Conservation (phyloP, 2,888 invertebrate species). For the Sphinx pinastri region DNA sequence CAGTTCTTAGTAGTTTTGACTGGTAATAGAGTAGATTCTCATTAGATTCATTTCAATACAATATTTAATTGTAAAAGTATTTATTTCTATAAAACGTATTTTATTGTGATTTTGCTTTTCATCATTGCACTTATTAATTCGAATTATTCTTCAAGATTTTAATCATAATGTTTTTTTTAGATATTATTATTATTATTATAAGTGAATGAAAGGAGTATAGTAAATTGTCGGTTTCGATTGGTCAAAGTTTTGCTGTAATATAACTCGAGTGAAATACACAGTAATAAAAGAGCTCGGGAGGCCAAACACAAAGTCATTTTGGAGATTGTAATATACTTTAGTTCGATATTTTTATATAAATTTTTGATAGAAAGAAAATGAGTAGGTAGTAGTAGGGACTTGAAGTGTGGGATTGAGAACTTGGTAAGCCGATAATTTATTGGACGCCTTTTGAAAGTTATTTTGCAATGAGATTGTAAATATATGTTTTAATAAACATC, state of each 20-base stretch:
- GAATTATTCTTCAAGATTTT: neutral
- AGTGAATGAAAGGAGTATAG: neutral
- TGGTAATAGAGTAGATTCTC: neutral
- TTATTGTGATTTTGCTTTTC: conserved; percentile 10
- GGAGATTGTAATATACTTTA: neutral
- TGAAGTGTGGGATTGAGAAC: neutral
- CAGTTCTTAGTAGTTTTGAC: no score
- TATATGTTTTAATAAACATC: conserved; percentile 3
- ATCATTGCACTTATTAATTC: neutral
- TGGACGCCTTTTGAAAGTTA: conserved; percentile 8
- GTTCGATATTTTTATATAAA: conserved; percentile 9
- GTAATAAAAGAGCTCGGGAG: neutral
- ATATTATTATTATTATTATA: conserved; percentile 1
- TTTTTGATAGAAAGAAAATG: neutral
- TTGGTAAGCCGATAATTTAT: conserved; percentile 6
- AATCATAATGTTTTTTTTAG: neutral
- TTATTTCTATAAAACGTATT: neutral
- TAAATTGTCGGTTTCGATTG: conserved; percentile 2
- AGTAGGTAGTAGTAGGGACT: neutral
- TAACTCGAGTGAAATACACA: neutral
- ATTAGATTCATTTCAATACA: neutral
- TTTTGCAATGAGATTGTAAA: conserved; percentile 21
- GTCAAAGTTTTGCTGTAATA: neutral
- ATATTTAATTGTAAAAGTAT: neutral
- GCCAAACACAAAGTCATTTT: neutral